These are phyloP conservation scores for Sturnus vulgaris DNA, from an alignment of 2,113 vertebrate species.

Conservation along the genomic window DNA sequence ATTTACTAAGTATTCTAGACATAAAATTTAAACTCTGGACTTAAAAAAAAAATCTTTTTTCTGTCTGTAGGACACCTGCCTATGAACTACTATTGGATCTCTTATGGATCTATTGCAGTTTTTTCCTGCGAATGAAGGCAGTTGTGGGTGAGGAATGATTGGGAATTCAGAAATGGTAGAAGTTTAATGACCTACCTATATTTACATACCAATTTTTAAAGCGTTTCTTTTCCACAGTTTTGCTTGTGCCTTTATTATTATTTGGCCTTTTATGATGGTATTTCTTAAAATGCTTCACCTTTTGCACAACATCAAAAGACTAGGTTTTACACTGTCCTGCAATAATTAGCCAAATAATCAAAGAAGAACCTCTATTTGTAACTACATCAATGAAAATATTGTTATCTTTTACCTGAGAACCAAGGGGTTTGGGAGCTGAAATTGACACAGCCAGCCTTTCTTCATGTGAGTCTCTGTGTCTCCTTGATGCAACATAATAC, in stretches of 20 bases:
- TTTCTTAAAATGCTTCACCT: not conserved
- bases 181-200: not conserved
- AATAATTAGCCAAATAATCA: not conserved
- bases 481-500: not conserved
- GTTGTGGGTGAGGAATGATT: not conserved
- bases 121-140: not conserved
- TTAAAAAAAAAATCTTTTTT: not conserved
- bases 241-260: not conserved
- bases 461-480: not conserved
- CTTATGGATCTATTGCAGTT: not conserved
- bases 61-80: not conserved
- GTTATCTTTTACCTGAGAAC: not conserved
- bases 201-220: not conserved
- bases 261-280: not conserved
- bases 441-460: not conserved
- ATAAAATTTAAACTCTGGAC: not conserved
- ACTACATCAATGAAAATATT: not conserved
- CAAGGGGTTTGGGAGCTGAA: not conserved
- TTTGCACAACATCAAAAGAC: not conserved
- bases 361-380: not conserved
- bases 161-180: not conserved
- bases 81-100: not conserved
- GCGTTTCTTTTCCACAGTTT: fast-evolving
- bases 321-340: not conserved
- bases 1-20: not conserved